These are phyloP conservation scores for Novumbra hubbsi DNA, from an alignment of 2,797 vertebrate species.

Conservation along the genomic window DNA sequence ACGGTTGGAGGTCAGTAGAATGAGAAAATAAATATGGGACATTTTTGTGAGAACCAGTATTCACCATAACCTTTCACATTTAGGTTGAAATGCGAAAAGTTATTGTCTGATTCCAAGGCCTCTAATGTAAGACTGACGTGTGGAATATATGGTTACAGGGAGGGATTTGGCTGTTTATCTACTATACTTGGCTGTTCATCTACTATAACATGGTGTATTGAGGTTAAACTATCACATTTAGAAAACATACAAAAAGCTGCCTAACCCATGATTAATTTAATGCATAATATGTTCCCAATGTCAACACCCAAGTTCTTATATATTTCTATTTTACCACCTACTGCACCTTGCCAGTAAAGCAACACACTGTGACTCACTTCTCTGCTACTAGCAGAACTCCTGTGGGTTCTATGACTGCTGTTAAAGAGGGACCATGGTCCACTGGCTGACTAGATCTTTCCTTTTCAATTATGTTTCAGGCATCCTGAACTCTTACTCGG, in stretches of 20 bases:
- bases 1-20: constrained; percentile 17
- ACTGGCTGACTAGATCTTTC: constrained; percentile 46
- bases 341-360: not conserved
- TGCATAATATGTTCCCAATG: constrained; percentile 16
- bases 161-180: not conserved
- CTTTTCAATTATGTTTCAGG: constrained; percentile 46
- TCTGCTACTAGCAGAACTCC: constrained; percentile 23
- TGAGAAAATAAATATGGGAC: constrained; percentile 22
- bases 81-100: constrained; percentile 14
- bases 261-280: constrained; percentile 3
- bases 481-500: not conserved
- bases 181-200: not conserved
- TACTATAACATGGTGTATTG: not conserved
- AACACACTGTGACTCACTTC: constrained; percentile 19
- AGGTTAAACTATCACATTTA: not conserved
- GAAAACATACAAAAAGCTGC: not conserved
- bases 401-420: constrained; percentile 17
- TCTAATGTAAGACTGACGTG: not conserved
- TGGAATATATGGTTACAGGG: not conserved
- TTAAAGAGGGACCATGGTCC: constrained; percentile 32
- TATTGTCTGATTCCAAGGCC: not conserved
- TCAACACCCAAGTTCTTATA: constrained; percentile 21
- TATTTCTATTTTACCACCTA: constrained; percentile 24
- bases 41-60: not conserved
- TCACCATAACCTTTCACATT: not conserved